Evolutionary conservation across 2,113 vertebrate genomes (phyloP), one percentile per base, ranked within the genome.

Genomic region (Perca fluviatilis): DNA sequence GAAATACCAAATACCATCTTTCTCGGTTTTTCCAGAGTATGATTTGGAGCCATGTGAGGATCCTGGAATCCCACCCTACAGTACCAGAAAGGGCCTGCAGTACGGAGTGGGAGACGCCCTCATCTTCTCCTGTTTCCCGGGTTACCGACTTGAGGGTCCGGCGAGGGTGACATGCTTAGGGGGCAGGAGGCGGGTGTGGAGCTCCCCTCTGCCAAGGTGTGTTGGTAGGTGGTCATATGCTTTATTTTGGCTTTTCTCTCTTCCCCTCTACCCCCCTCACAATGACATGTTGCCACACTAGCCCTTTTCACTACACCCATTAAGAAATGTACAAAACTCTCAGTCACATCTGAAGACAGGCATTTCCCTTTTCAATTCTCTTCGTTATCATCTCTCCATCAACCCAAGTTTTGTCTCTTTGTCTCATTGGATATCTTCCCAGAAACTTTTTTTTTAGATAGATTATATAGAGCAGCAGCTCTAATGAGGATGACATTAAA

Each of bases 181-280:
- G 86, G 98, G 98, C 94, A 96, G 98, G 93, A 96, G 98, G 96
- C 96, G 97, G 76, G 97, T 99, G 91, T 99, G 98, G 98, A 99
- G 98, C 93, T 97, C 98, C 95, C 97, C 97, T 97, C 98, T 99
- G 97, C 98, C 98, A 98, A 98, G 98, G 98, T 99, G 98, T 99
- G 98, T 99, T 97, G 98, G 98, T 99, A 99, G 97, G 98, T 99
- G 97, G 97, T 98, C 98, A 97, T 85, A 96, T 97, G 96, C 95
- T 99, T 98, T 96, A 95, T 98, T 98, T 97, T 92, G 82, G 77
- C 84, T 89, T 93, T 91, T 78, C 30, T 84, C 66, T 86, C 80
- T 23, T 64, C 74, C 83, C 61, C 9, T 25, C 68, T 51, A 40
- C 15, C 49, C 21, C 64, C n/a, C 60, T 30, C 65, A 30, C 30